Conservation (phyloP, 2,888 invertebrate species). For the Macrophya alboannulata region DNA sequence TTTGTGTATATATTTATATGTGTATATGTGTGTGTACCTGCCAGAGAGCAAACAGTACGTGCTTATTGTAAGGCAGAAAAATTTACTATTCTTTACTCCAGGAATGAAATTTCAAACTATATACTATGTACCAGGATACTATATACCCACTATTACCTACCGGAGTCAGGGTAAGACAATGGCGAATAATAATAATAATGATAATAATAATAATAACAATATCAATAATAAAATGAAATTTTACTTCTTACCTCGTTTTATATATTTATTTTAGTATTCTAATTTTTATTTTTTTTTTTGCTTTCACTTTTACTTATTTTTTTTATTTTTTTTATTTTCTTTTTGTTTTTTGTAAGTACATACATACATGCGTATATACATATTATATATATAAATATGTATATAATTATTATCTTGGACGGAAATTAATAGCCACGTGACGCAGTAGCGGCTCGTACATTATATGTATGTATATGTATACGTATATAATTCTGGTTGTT, state of each 20-base stretch:
- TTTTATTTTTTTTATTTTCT: no score
- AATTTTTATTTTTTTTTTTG: not conserved
- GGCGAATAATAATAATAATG: no score
- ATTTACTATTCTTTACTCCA: not conserved
- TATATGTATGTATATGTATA: no score
- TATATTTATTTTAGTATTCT: no score
- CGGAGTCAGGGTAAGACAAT: no score
- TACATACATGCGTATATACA: not conserved
- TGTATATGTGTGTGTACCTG: not conserved
- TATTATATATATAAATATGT: not conserved
- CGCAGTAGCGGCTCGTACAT: not conserved
- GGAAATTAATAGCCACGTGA: conserved; percentile 20
- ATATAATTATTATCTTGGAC: conserved; percentile 23
- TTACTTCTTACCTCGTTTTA: no score
- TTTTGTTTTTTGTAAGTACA: not conserved
- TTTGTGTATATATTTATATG: no score
- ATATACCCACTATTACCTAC: no score
- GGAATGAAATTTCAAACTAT: not conserved
- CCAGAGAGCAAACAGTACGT: not conserved
- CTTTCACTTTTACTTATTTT: not conserved
- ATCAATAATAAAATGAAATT: no score
- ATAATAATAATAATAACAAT: no score
- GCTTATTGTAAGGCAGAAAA: not conserved
- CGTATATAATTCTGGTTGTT: not conserved
- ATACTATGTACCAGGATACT: no score